These are phyloP conservation scores for Mastigias papua DNA, from an alignment of 30 jellyfish, hydroid and myxozoan genomes.

Conservation along the genomic window DNA sequence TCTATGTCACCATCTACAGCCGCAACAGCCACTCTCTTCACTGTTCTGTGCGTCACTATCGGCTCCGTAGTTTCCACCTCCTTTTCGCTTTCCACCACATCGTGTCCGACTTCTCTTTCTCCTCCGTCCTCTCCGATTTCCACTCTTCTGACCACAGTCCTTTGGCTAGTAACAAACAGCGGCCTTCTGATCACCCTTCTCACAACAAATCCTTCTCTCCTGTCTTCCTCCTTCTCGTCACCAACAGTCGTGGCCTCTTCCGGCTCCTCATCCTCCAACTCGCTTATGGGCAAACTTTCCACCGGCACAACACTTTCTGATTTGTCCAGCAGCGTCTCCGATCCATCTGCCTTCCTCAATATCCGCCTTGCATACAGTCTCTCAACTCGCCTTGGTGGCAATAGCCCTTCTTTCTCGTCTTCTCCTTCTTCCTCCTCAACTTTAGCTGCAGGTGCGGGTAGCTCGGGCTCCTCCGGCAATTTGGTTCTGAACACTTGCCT, in stretches of 20 bases:
- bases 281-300: slow-evolving; percentile 16
- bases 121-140: slow-evolving; percentile 42
- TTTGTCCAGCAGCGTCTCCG: slow-evolving; percentile 71
- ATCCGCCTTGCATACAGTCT: slow-evolving; percentile 80
- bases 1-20: slow-evolving; percentile 34
- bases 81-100: slow-evolving; percentile 53
- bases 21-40: slow-evolving; percentile 68
- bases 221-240: slow-evolving; percentile 37
- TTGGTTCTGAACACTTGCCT: slow-evolving; percentile 10
- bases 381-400: slow-evolving; percentile 71
- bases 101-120: slow-evolving; percentile 55
- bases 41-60: slow-evolving; percentile 65
- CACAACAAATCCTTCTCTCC: slow-evolving; percentile 41
- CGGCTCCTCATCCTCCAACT: slow-evolving; percentile 20
- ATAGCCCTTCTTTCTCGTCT: background rate
- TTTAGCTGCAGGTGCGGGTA: background rate
- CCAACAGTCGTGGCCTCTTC: background rate
- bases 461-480: background rate
- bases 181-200: slow-evolving; percentile 78
- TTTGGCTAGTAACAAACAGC: slow-evolving; percentile 75
- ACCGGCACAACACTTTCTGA: slow-evolving; percentile 76
- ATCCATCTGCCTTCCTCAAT: slow-evolving; percentile 83
- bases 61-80: slow-evolving; percentile 58
- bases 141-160: slow-evolving; percentile 61
- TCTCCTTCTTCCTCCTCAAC: slow-evolving; percentile 6